Base-by-base conservation (phyloP, 2,113 vertebrate genomes). In the Esox niger region DNA sequence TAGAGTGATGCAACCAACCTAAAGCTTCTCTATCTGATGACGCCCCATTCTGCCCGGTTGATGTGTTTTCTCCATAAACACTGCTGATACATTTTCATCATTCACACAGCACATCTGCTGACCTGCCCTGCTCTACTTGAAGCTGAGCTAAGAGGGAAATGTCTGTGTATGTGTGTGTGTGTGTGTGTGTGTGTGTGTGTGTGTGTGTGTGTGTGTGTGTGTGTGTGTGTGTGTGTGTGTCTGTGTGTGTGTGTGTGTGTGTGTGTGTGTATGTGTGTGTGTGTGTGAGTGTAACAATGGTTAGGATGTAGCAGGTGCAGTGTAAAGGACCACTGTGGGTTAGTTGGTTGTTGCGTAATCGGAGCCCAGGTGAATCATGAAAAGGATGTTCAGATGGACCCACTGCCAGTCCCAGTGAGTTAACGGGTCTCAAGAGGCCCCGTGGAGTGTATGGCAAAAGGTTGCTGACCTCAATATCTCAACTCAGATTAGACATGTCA, bases 401-500 rank as follows among this genome's bases (percentile, higher is more conserved):
- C 10, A 38, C 10, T 13, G 47, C 47, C 47, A 21, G 47, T 49
- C 20, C 15, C n/a, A 49, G 47, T 49, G 25, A 68, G 47, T 49
- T 31, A 68, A 29, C 38, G 30, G 27, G 56, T 69, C 73, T 76
- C 66, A 38, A 26, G 20, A 23, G 73, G 66, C 57, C 43, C 56
- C 15, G 35, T 38, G 35, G 35, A 61, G 56, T 62, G 54, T 43
- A 70, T 33, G 33, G 38, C 68, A 66, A 17, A 5, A 60, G 32
- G 10, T 26, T 55, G 49, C 33, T 49, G 66, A 75, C 77, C 66
- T 62, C 65, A 73, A 76, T 79, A 76, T 62, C 76, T 76, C 70
- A 74, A 32, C 64, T 64, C 62, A 69, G 70, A 73, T 76, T 80
- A 73, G 35, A 32, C 25, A 58, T 15, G 31, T 32, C 46, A 61